These are phyloP conservation scores for Hydropsyche tenuis DNA, from an alignment of 1,140 invertebrate genomes.

Conservation along the genomic window DNA sequence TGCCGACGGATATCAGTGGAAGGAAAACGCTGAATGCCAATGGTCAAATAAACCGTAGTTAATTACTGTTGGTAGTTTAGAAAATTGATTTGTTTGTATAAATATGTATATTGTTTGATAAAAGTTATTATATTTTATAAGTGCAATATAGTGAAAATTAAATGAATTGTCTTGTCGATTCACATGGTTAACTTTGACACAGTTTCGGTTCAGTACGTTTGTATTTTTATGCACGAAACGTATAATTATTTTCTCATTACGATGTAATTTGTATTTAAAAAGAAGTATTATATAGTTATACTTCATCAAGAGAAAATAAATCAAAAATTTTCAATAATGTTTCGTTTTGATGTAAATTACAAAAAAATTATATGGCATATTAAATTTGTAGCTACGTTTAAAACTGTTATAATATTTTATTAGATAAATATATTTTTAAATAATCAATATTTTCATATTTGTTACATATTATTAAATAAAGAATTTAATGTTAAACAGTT, in stretches of 20 bases:
- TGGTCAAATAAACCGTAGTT: conserved; percentile 61
- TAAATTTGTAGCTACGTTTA: background rate
- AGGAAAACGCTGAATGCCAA: conserved; percentile 80
- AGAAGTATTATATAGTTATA: too few relatives aligned
- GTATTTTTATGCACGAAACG: too few relatives aligned
- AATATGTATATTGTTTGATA: too few relatives aligned
- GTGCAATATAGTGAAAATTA: too few relatives aligned
- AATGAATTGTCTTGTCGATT: too few relatives aligned
- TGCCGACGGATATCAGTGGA: conserved; percentile 68
- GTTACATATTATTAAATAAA: background rate
- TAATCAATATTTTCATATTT: background rate
- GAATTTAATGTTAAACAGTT: background rate
- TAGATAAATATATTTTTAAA: background rate
- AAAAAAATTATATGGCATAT: background rate
- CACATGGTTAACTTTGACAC: too few relatives aligned
- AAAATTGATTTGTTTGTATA: background rate
- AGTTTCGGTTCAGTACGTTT: too few relatives aligned
- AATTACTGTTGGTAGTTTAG: background rate
- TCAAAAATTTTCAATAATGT: background rate
- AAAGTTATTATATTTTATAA: too few relatives aligned
- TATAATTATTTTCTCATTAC: too few relatives aligned
- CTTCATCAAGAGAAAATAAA: too few relatives aligned
- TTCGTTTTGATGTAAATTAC: background rate
- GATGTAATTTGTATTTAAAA: too few relatives aligned
- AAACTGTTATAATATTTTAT: background rate